phyloP scores from a whole-genome alignment of 2,888 invertebrate genomes.

The Nipponacmea schrenckii region DNA sequence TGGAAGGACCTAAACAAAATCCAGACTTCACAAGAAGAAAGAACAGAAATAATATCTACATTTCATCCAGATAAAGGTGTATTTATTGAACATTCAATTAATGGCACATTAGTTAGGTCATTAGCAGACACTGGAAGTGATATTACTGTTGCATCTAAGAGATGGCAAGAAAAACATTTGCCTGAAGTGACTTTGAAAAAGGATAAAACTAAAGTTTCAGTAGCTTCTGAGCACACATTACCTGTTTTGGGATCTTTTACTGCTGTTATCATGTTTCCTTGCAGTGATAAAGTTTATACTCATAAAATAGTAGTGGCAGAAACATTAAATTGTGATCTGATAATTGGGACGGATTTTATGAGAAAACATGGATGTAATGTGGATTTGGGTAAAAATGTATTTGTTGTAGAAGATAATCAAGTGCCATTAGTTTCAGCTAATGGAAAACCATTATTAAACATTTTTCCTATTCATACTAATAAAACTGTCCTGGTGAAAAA shows the following conservation, averaged over 20 bases:
- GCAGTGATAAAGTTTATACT: not conserved
- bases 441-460: not conserved
- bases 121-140: not conserved
- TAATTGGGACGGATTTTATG: not conserved
- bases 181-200: not conserved
- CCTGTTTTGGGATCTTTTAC: not conserved
- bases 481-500: not conserved
- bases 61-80: no score
- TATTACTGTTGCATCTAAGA: not conserved
- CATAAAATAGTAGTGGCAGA: not conserved
- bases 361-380: constrained; percentile 3
- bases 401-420: not conserved
- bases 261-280: not conserved
- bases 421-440: not conserved
- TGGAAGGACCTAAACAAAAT: not conserved
- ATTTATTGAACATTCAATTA: no score
- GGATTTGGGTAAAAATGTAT: not conserved
- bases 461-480: not conserved
- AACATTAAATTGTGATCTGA: not conserved
- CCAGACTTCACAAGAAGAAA: not conserved
- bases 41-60: no score
- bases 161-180: not conserved
- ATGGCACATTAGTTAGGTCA: no score
- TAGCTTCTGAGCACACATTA: not conserved
- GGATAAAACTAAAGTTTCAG: not conserved